Percentiles rank a stretch among this genome's conserved stretches.
Evolutionary conservation across 2,797 vertebrate genomes (phyloP).

Genomic region (Sebastes minor): DNA sequence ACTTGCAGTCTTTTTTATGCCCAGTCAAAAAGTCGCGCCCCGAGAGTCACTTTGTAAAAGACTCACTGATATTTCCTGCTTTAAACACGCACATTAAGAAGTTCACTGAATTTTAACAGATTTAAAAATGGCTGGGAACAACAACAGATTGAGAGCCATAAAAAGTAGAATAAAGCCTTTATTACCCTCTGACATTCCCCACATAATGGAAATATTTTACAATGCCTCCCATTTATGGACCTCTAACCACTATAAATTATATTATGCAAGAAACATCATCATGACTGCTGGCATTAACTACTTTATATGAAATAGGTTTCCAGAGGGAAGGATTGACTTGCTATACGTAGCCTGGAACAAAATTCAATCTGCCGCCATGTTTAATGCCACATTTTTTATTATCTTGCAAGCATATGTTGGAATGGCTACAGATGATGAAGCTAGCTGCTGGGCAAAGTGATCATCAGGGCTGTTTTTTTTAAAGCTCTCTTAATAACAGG

Average conservation of each 20-base stretch:
- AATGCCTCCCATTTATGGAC: slow-evolving; percentile 81
- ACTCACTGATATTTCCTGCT: slow-evolving; percentile 39
- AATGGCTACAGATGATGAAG: slow-evolving; percentile 90
- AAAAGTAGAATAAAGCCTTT: slow-evolving; percentile 81
- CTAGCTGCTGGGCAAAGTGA: slow-evolving; percentile 87
- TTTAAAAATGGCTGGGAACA: slow-evolving; percentile 77
- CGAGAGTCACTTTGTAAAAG: slow-evolving; percentile 65
- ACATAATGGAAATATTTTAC: slow-evolving; percentile 85
- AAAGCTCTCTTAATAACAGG: slow-evolving; percentile 85
- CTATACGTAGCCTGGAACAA: slow-evolving; percentile 92
- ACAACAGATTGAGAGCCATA: slow-evolving; percentile 85
- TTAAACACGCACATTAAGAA: slow-evolving; percentile 57
- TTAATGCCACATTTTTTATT: slow-evolving; percentile 95
- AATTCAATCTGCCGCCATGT: slow-evolving; percentile 93
- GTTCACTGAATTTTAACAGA: slow-evolving; percentile 67
- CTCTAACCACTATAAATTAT: slow-evolving; percentile 82
- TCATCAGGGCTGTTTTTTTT: slow-evolving; percentile 18
- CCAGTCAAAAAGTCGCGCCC: slow-evolving; percentile 62
- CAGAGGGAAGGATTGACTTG: slow-evolving; percentile 86
- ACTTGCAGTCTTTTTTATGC: slow-evolving; percentile 64
- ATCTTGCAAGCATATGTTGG: slow-evolving; percentile 94
- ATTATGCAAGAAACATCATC: slow-evolving; percentile 91
- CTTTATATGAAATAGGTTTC: slow-evolving; percentile 89
- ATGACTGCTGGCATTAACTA: slow-evolving; percentile 84
- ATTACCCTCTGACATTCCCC: slow-evolving; percentile 79